phyloP scores from a whole-genome alignment of 2,113 vertebrate genomes.

The Antechinus stuartii region DNA sequence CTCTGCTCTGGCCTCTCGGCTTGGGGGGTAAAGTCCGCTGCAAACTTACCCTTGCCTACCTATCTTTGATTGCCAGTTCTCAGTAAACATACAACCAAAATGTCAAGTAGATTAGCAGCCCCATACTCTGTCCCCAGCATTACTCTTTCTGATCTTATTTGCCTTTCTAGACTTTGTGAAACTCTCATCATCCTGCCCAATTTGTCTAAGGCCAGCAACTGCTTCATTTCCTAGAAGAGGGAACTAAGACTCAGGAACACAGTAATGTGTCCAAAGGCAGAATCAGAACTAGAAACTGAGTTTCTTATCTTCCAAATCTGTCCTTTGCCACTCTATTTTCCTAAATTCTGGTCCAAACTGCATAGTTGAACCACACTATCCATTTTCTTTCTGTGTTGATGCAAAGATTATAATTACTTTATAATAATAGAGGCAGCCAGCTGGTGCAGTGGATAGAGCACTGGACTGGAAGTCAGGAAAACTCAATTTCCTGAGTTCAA shows the following conservation, averaged over 20 bases:
- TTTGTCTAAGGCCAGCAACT: background rate
- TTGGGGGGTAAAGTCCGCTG: no score
- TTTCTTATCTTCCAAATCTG: background rate
- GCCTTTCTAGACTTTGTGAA: background rate
- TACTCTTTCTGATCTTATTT: background rate
- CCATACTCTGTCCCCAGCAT: background rate
- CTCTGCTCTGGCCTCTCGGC: background rate
- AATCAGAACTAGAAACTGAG: background rate
- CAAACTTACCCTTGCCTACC: background rate
- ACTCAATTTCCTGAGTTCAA: no score
- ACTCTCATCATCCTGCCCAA: background rate
- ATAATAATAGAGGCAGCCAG: background rate
- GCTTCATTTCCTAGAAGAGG: background rate
- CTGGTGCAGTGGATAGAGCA: background rate
- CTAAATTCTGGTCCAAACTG: background rate
- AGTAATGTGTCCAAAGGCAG: background rate
- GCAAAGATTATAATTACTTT: background rate
- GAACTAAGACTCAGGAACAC: background rate
- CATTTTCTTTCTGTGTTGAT: background rate
- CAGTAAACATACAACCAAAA: no score
- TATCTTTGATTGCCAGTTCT: no score
- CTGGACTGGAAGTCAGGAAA: background rate
- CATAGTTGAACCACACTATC: background rate
- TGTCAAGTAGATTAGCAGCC: background rate
- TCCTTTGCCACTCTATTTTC: background rate